Evolutionary conservation across 1,140 invertebrate genomes (phyloP).

Genomic region (Hermetia illucens): DNA sequence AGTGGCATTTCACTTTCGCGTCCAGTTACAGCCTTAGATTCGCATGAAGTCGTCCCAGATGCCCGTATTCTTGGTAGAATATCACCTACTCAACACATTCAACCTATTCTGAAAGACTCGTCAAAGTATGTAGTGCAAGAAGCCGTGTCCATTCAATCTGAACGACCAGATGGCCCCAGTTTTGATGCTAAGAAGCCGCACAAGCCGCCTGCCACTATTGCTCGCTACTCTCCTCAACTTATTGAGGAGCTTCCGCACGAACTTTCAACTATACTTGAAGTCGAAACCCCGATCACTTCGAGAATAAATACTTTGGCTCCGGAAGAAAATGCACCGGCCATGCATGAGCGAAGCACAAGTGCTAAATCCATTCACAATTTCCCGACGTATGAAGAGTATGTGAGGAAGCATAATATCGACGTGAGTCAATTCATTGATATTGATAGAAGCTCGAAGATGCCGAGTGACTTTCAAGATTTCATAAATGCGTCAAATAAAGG

Average conservation of each 20-base stretch:
- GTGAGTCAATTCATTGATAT: conserved; percentile 11
- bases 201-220: conserved; percentile 16
- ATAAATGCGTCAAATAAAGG: conserved; percentile 5
- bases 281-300: conserved; percentile 25
- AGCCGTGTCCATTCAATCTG: neutral
- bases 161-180: neutral
- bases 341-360: neutral
- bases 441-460: conserved; percentile 13
- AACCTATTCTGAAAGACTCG: conserved; percentile 8
- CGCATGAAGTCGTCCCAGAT: conserved; percentile 5
- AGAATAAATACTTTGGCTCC: conserved; percentile 10
- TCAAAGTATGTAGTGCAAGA: conserved; percentile 12
- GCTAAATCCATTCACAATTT: conserved; percentile 8
- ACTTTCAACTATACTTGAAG: conserved; percentile 25
- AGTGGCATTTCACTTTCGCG: conserved; percentile 24
- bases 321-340: neutral
- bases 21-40: conserved; percentile 18
- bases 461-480: conserved; percentile 17
- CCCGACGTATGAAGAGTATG: conserved; percentile 27
- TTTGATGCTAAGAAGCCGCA: conserved; percentile 7
- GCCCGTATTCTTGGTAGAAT: neutral
- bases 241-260: conserved; percentile 17
- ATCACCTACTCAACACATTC: neutral
- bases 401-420: conserved; percentile 15
- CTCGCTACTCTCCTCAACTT: conserved; percentile 24